These are phyloP conservation scores for Crocallis elinguaria DNA, from an alignment of 2,888 invertebrate genomes.

Conservation along the genomic window DNA sequence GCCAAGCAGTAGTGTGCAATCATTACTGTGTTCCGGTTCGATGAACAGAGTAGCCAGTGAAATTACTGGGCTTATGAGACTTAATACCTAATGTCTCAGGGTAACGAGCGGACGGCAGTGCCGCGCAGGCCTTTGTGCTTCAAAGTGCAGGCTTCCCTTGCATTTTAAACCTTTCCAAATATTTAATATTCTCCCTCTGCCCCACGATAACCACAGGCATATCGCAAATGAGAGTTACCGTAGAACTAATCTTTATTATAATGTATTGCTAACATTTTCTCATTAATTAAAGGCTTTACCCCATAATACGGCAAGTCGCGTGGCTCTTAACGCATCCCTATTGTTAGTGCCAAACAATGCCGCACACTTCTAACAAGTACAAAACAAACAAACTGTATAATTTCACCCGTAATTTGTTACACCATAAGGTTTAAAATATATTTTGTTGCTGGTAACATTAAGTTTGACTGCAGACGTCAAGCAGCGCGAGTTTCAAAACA, in stretches of 20 bases:
- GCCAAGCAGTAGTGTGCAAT: no score
- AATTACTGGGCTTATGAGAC: no score
- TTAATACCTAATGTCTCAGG: no score
- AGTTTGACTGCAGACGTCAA: slow-evolving; percentile 42
- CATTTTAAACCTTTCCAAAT: no score
- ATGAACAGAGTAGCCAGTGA: no score
- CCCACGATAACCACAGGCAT: no score
- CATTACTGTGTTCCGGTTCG: no score
- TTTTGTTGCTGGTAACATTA: slow-evolving; percentile 1
- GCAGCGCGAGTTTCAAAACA: slow-evolving; percentile 40
- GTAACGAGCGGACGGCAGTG: no score
- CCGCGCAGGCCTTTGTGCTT: no score
- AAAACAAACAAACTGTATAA: background rate
- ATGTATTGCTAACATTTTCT: slow-evolving; percentile 37
- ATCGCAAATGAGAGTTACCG: no score
- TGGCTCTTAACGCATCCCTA: slow-evolving; percentile 52
- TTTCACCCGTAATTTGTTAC: slow-evolving; percentile 1
- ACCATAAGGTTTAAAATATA: slow-evolving; percentile 11
- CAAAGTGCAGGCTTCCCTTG: no score
- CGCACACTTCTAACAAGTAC: slow-evolving; percentile 1
- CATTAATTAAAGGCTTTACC: slow-evolving; percentile 60
- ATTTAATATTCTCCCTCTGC: no score
- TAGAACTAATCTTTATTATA: background rate
- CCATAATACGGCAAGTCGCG: slow-evolving; percentile 63
- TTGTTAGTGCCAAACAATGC: slow-evolving; percentile 57